A percentile compares a stretch with the other conserved stretches of the same genome.
These are phyloP conservation scores for Phyllopteryx taeniolatus DNA, from an alignment of 2,113 vertebrate genomes.

Conservation along the genomic window DNA sequence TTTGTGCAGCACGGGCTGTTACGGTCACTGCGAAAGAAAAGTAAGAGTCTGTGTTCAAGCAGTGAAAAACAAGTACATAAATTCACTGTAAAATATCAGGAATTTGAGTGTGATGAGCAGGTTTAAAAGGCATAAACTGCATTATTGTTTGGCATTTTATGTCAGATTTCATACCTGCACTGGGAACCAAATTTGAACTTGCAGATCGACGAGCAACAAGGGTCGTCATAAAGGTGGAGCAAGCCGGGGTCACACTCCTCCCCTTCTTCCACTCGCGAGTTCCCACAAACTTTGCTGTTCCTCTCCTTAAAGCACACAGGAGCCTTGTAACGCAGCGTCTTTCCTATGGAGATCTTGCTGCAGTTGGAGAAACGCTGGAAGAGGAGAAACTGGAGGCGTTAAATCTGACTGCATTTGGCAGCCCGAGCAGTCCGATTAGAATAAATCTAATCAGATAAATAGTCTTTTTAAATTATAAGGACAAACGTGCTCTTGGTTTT, in stretches of 20 bases:
- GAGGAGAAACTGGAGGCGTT: constrained; percentile 3
- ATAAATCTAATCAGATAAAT: not conserved
- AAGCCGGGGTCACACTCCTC: constrained; percentile 95
- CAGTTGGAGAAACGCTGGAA: constrained; percentile 91
- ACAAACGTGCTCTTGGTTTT: not conserved
- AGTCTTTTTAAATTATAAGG: no score
- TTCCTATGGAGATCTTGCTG: constrained; percentile 90
- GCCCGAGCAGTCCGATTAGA: not conserved
- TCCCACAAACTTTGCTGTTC: constrained; percentile 94
- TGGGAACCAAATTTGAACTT: constrained; percentile 73
- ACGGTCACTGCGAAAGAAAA: constrained; percentile 78
- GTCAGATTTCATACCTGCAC: constrained; percentile 82
- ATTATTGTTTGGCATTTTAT: not conserved
- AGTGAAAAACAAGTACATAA: not conserved
- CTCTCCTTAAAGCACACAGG: constrained; percentile 87
- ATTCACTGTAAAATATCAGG: not conserved
- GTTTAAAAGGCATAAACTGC: not conserved
- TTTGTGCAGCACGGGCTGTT: constrained; percentile 92
- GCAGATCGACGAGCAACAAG: constrained; percentile 84
- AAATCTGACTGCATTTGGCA: not conserved
- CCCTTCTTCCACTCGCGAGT: constrained; percentile 92
- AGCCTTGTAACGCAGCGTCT: constrained; percentile 84
- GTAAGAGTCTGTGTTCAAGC: not conserved
- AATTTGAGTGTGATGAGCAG: not conserved
- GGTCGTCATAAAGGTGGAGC: constrained; percentile 81